These are phyloP conservation scores for Bos indicus DNA, from an alignment of 2,113 vertebrate species.

Conservation along the genomic window DNA sequence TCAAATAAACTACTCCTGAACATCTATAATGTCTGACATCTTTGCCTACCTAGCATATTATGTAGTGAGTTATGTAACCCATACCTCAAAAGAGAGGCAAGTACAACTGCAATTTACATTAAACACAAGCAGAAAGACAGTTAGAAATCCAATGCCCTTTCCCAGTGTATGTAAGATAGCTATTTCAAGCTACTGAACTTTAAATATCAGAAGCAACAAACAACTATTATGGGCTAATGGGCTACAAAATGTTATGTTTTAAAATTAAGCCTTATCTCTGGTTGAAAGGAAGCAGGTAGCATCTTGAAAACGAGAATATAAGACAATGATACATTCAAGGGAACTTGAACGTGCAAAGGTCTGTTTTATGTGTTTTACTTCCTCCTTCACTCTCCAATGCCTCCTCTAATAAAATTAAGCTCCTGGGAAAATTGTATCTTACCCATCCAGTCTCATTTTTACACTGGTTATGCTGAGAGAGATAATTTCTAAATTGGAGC, in stretches of 20 bases:
- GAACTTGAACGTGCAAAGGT: not conserved
- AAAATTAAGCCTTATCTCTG: slow-evolving; percentile 21
- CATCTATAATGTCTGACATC: slow-evolving; percentile 2
- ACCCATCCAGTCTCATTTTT: slow-evolving; percentile 43
- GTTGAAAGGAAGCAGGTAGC: not conserved
- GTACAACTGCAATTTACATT: not conserved
- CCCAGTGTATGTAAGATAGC: not conserved
- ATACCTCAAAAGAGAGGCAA: not conserved
- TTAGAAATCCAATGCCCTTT: slow-evolving; percentile 1
- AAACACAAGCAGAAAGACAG: not conserved
- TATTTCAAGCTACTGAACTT: slow-evolving; percentile 40
- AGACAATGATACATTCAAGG: slow-evolving; percentile 32
- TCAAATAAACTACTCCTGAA: not conserved
- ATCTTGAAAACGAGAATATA: slow-evolving; percentile 26
- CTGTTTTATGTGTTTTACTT: slow-evolving; percentile 1
- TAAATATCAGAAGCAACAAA: not conserved
- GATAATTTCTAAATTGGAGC: not conserved
- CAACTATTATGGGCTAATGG: not conserved
- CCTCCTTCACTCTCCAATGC: not conserved
- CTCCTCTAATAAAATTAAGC: slow-evolving; percentile 47
- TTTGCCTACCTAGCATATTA: not conserved
- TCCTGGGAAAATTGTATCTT: slow-evolving; percentile 37
- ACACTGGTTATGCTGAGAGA: slow-evolving; percentile 9
- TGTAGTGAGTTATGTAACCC: not conserved
- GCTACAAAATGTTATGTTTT: slow-evolving; percentile 33